Percentiles rank a stretch among this genome's conserved stretches.
Evolutionary conservation across 2,797 vertebrate genomes (phyloP).

Genomic region (Danio tinwini): DNA sequence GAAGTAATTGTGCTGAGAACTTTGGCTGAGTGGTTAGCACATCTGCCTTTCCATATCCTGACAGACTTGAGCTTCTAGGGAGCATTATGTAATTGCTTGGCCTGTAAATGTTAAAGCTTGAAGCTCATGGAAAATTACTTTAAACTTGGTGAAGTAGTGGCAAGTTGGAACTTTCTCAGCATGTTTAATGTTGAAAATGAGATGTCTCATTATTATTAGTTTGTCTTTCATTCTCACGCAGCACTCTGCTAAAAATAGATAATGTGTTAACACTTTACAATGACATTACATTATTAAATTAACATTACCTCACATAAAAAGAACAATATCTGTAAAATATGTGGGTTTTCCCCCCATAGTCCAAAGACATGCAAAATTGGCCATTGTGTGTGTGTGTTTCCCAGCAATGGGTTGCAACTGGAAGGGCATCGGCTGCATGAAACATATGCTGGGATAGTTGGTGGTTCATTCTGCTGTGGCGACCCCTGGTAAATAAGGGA

Average conservation of each 20-base stretch:
- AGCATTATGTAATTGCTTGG: slow-evolving; percentile 63
- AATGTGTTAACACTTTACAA: too few relatives aligned
- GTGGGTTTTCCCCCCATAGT: too few relatives aligned
- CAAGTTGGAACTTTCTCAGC: not conserved
- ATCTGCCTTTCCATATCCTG: slow-evolving; percentile 48
- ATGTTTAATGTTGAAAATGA: slow-evolving; percentile 24
- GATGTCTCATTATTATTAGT: slow-evolving; percentile 3
- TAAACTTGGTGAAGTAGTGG: not conserved
- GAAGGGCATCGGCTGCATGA: too few relatives aligned
- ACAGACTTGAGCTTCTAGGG: slow-evolving; percentile 57
- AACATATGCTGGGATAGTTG: too few relatives aligned
- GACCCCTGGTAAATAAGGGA: too few relatives aligned
- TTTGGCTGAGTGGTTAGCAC: slow-evolving; percentile 38
- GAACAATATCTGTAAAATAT: too few relatives aligned
- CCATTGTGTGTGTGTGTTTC: too few relatives aligned
- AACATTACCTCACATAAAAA: too few relatives aligned
- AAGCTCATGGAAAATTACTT: slow-evolving; percentile 20
- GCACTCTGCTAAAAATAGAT: not conserved
- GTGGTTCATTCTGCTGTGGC: too few relatives aligned
- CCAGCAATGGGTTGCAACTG: too few relatives aligned
- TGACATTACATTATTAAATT: too few relatives aligned
- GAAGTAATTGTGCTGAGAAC: slow-evolving; percentile 19
- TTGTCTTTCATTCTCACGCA: not conserved
- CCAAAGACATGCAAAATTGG: too few relatives aligned
- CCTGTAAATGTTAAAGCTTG: slow-evolving; percentile 48